Percentiles rank a stretch among this genome's conserved stretches.
Conservation (phyloP, 2,797 vertebrate species). For the Pitangus sulphuratus region DNA sequence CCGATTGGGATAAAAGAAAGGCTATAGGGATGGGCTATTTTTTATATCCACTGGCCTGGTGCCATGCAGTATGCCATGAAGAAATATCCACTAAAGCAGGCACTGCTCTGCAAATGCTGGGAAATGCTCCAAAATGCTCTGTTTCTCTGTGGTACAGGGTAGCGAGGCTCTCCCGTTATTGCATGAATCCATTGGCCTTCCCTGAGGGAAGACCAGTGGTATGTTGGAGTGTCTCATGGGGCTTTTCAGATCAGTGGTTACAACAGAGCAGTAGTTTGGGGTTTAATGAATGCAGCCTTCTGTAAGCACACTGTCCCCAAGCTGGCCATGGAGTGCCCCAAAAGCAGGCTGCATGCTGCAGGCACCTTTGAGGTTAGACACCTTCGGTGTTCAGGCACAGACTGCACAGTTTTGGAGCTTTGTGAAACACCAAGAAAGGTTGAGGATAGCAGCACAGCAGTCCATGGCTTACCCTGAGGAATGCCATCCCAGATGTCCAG, state of each 20-base stretch:
- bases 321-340: fast-evolving
- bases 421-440: neutral
- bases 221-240: neutral
- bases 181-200: neutral
- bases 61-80: neutral
- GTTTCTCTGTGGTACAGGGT: neutral
- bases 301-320: neutral
- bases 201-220: neutral
- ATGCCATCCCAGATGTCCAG: constrained; percentile 98
- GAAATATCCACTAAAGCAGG: constrained; percentile 15
- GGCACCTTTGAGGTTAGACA: neutral
- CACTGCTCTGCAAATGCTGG: neutral
- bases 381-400: neutral
- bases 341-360: neutral
- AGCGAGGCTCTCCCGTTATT: neutral
- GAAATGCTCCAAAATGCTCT: neutral
- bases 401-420: neutral
- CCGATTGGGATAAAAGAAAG: neutral
- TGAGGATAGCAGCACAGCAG: neutral
- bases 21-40: neutral
- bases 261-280: neutral
- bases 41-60: neutral
- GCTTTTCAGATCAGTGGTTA: constrained; percentile 2
- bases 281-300: neutral
- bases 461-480: constrained; percentile 84